These are phyloP conservation scores for Agriotes lineatus DNA, from an alignment of 2,888 invertebrate species.

Conservation along the genomic window DNA sequence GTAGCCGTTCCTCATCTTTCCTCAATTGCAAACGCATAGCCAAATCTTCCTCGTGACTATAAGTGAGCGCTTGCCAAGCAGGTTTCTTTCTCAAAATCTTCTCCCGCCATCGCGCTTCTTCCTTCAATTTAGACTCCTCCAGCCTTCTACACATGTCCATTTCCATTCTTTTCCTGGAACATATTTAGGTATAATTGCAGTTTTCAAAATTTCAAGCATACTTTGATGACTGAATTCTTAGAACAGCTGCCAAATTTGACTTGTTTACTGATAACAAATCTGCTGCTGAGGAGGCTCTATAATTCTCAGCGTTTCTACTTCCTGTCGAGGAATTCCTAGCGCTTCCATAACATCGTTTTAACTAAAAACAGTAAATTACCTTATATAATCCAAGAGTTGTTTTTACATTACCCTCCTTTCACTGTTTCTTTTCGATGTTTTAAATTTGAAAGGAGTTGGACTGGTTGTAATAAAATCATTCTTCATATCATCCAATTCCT, in stretches of 20 bases:
- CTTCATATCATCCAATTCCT: slow-evolving; percentile 61
- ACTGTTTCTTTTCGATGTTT: slow-evolving; percentile 63
- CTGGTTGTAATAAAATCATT: slow-evolving; percentile 69
- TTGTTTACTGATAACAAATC: slow-evolving; percentile 68
- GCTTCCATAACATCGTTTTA: slow-evolving; percentile 40
- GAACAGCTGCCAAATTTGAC: slow-evolving; percentile 77
- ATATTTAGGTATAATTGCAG: neutral
- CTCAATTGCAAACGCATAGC: slow-evolving; percentile 76
- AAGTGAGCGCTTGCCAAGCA: slow-evolving; percentile 78
- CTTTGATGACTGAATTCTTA: slow-evolving; percentile 74
- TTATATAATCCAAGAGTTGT: neutral
- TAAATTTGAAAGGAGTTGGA: slow-evolving; percentile 66
- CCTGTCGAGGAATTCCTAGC: slow-evolving; percentile 56
- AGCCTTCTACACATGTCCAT: slow-evolving; percentile 71
- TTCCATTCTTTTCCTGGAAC: slow-evolving; percentile 71
- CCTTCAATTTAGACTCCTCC: slow-evolving; percentile 72
- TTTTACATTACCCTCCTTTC: slow-evolving; percentile 27
- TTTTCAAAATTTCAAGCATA: slow-evolving; percentile 41
- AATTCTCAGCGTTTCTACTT: slow-evolving; percentile 55
- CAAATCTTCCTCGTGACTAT: slow-evolving; percentile 77
- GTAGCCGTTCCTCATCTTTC: slow-evolving; percentile 76
- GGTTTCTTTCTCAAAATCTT: slow-evolving; percentile 74
- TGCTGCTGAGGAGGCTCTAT: slow-evolving; percentile 58
- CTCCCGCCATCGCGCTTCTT: slow-evolving; percentile 72
- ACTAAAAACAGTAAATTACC: slow-evolving; percentile 24